A percentile compares a stretch with the other conserved stretches of the same genome.
These are phyloP conservation scores for Kryptolebias marmoratus DNA, from an alignment of 2,113 vertebrate genomes.

Conservation along the genomic window DNA sequence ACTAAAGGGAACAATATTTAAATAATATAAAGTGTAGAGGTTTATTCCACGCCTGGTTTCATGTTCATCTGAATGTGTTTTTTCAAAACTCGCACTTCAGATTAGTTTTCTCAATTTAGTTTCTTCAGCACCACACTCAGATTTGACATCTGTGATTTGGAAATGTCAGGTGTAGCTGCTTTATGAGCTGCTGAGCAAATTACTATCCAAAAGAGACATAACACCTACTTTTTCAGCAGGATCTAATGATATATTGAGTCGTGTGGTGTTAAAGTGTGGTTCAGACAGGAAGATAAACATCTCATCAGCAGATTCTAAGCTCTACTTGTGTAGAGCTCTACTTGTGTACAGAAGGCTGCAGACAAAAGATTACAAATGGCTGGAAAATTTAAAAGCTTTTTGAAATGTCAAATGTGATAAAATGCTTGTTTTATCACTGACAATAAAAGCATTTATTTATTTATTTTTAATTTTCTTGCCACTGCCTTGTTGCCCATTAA, in stretches of 20 bases:
- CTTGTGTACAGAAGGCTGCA: constrained; percentile 20
- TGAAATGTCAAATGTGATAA: constrained; percentile 4
- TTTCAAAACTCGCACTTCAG: constrained; percentile 24
- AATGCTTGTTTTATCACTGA: constrained; percentile 14
- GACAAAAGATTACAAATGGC: constrained; percentile 29
- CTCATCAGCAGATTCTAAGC: constrained; percentile 27
- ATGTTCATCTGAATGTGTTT: constrained; percentile 5
- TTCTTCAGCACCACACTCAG: constrained; percentile 7
- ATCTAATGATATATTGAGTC: constrained; percentile 41
- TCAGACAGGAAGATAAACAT: constrained; percentile 37
- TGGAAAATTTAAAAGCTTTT: constrained; percentile 11
- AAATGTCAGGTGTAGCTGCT: constrained; percentile 22
- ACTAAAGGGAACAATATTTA: neutral
- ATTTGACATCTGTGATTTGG: constrained; percentile 41
- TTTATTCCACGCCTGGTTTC: constrained; percentile 11
- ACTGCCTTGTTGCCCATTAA: constrained; percentile 10
- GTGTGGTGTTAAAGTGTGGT: constrained; percentile 20
- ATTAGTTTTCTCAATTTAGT: constrained; percentile 5
- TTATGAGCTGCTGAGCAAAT: constrained; percentile 51
- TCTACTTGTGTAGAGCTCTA: constrained; percentile 25
- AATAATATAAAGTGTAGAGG: constrained; percentile 19
- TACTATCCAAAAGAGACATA: constrained; percentile 30
- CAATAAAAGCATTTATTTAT: constrained; percentile 5
- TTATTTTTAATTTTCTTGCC: neutral
- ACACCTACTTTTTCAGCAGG: constrained; percentile 22